Evolutionary conservation across 1,140 invertebrate species (phyloP), one percentile per base, ranked within the genome.

Genomic region (Bathynomus jamesi): DNA sequence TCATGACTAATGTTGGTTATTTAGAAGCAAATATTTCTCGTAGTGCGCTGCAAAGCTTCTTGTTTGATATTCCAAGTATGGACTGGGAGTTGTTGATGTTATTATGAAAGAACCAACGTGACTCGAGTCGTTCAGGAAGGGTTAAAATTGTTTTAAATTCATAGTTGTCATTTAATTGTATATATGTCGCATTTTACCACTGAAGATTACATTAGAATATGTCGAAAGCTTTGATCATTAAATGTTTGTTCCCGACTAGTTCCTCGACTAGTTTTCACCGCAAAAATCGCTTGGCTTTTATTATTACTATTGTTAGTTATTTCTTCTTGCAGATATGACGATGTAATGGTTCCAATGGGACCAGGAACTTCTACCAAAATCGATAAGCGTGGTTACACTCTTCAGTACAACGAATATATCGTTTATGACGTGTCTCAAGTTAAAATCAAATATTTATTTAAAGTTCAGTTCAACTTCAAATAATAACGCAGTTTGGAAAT

Each of bases 331-430:
- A 78, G 75, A 31, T 25, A 70, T 30, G 78, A 80, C 64, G 78
- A 73, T 40, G 77, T 76, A 8, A 53, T 74, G 3, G 76, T 80
- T 21, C 77, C 78, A n/a, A 65, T 80, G 29, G 78, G 78, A 25
- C 78, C 78, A n/a, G 72, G 64, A 28, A 30, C 66, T 25, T 28
- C 78, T 3, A 69, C 68, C 5, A 61, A 40, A 28, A 66, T 69
- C 5, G 72, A 76, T 21, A 69, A 76, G 8, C 28, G n/a, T 29
- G 75, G 70, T 21, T 79, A 73, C 60, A 78, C 78, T 46, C 78
- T 84, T 27, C 69, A 79, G 40, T 84, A 85, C 76, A 84, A 84
- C 74, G 83, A 85, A 76, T 85, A 82, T 69, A 82, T 85, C 46
- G 84, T 85, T 5, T 85, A 85, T 72, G 78, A 84, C 73, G 78